Conservation (phyloP, 2,113 vertebrate species). For the Archocentrus centrarchus region DNA sequence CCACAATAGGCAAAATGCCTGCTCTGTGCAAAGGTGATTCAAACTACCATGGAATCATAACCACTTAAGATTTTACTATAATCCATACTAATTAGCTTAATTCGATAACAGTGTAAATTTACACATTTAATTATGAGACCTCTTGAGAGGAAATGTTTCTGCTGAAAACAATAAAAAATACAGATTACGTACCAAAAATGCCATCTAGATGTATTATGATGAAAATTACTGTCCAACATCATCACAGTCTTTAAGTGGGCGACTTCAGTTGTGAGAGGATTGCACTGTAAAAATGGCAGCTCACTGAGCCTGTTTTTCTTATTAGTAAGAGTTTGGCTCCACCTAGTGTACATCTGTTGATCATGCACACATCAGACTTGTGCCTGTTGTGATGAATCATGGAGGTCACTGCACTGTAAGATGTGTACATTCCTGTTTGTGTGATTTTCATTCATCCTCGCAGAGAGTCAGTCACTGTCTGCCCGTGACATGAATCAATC, state of each 20-base stretch:
- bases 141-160: background rate
- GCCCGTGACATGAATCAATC: background rate
- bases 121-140: background rate
- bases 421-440: background rate
- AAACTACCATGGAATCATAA: background rate
- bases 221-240: background rate
- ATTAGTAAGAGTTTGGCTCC: conserved; percentile 42
- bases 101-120: background rate
- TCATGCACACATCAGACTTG: background rate
- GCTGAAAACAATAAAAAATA: background rate
- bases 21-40: background rate
- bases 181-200: background rate
- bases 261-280: background rate
- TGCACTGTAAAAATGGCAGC: background rate
- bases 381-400: background rate
- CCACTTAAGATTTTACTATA: background rate
- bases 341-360: conserved; percentile 38
- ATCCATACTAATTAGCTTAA: background rate
- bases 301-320: background rate
- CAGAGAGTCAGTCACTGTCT: background rate
- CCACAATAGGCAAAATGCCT: background rate
- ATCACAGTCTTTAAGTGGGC: background rate
- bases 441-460: background rate
- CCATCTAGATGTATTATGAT: background rate
- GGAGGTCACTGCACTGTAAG: background rate